These are phyloP conservation scores for Lithobates pipiens DNA, from an alignment of 2,797 vertebrate genomes.

Conservation along the genomic window DNA sequence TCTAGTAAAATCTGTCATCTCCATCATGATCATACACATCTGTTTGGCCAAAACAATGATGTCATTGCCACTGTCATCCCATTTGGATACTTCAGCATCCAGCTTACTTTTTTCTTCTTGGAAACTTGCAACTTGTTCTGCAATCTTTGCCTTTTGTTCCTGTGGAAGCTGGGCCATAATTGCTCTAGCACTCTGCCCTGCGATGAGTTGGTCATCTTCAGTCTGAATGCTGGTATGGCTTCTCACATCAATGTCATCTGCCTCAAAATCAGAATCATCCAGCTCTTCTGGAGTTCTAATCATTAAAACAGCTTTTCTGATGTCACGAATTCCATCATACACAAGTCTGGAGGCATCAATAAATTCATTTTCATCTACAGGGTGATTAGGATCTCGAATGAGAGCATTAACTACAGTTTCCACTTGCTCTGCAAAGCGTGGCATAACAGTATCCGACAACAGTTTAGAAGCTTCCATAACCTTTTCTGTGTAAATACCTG, in stretches of 20 bases:
- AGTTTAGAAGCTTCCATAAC: conserved; percentile 96
- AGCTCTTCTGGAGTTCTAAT: conserved; percentile 97
- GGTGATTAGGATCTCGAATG: conserved; percentile 88
- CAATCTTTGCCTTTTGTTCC: conserved; percentile 85
- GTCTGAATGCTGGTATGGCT: conserved; percentile 96
- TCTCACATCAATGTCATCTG: conserved; percentile 90
- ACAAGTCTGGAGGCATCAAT: conserved; percentile 97
- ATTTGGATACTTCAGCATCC: conserved; percentile 84
- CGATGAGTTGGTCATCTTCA: conserved; percentile 93
- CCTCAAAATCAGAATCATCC: conserved; percentile 98
- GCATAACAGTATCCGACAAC: conserved; percentile 95
- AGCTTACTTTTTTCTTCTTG: conserved; percentile 85
- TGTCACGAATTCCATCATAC: conserved; percentile 96
- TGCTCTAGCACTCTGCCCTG: conserved; percentile 90
- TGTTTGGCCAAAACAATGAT: conserved; percentile 85
- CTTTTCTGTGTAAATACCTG: conserved; percentile 96
- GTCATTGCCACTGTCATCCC: conserved; percentile 82
- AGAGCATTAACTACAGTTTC: conserved; percentile 96
- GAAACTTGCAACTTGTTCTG: conserved; percentile 84
- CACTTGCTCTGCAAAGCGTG: conserved; percentile 96
- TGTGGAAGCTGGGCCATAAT: conserved; percentile 86
- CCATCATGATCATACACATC: conserved; percentile 90
- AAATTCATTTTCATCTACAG: conserved; percentile 97
- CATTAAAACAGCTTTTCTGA: conserved; percentile 98
- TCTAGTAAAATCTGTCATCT: conserved; percentile 87